Evolutionary conservation across 2,113 vertebrate genomes (phyloP), one percentile per base, ranked within the genome.

Genomic region (Mystacornis crossleyi): DNA sequence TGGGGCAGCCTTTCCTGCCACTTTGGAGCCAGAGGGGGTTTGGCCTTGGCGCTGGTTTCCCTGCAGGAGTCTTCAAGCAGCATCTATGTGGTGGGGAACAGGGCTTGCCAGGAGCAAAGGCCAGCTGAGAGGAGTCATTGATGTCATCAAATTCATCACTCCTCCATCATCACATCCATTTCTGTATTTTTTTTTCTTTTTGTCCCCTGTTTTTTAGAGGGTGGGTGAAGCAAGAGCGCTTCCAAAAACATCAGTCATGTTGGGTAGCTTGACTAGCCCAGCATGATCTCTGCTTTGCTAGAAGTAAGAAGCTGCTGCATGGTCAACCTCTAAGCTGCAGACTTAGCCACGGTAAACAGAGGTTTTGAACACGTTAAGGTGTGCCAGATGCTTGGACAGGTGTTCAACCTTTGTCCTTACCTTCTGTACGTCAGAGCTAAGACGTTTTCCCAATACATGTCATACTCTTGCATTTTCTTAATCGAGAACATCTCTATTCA

Each of bases 11-110:
- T 31, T 80, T 94, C 62, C 29, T 42, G 8, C 20, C 21, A 3
- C 36, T 43, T 53, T 0, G 12, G 45, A 40, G 18, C 34, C 7
- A 4, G 33, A 36, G 17, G 4, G 2, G 2, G 3, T 36, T 57
- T 2, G 3, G 45, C n/a, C 31, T 55, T 0, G 0, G 14, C 0
- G 1, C 31, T 9, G 5, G 4, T 47, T 87, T 81, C 48, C 26
- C 33, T 6, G 2, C 3, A 2, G 23, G 40, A 77, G 36, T 60
- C 5, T 91, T 77, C 48, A 2, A 5, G 28, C 31, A 60, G 15
- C 10, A 6, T 24, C 26, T 26, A 4, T 1, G 4, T 6, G 5
- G 40, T 64, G 25, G 18, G 36, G 21, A 69, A 23, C 6, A 4
- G 23, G 45, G 50, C 51, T 89, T 86, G 50, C 31, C 47, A 36